A percentile compares a stretch with the other conserved stretches of the same genome.
phyloP scores from a whole-genome alignment of 23 tunicate species.

The Trididemnum clinides region DNA sequence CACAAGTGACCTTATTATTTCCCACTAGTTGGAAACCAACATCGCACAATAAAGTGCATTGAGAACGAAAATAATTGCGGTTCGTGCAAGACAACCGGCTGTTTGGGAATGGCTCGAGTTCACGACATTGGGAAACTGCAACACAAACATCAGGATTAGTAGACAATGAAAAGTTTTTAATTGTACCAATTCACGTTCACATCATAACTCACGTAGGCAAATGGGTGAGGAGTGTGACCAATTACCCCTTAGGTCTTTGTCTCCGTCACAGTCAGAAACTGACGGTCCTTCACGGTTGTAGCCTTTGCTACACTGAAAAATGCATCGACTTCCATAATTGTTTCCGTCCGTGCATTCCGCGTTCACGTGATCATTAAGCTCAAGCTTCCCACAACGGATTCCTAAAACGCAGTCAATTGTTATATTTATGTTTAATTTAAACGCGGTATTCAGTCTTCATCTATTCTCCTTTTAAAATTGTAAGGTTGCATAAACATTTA shows the following conservation, averaged over 20 bases:
- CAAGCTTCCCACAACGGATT: slow-evolving; percentile 52
- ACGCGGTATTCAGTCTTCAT: too few species aligned
- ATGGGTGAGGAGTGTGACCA: slow-evolving; percentile 63
- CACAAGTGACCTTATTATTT: slow-evolving; percentile 46
- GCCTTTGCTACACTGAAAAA: slow-evolving; percentile 72
- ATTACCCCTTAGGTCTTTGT: slow-evolving; percentile 45
- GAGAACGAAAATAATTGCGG: slow-evolving; percentile 43
- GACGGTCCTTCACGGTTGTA: slow-evolving; percentile 53
- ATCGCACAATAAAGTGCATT: slow-evolving; percentile 62
- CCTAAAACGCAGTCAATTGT: slow-evolving; percentile 43
- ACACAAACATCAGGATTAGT: too few species aligned
- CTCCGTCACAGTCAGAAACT: slow-evolving; percentile 53
- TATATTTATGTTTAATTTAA: too few species aligned
- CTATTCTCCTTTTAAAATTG: too few species aligned
- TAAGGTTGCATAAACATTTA: too few species aligned
- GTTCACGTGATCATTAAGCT: slow-evolving; percentile 52
- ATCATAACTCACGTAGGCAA: slow-evolving; percentile 57
- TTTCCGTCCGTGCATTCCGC: slow-evolving; percentile 65
- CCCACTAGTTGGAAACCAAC: slow-evolving; percentile 63
- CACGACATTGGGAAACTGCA: slow-evolving; percentile 65
- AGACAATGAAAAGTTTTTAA: too few species aligned
- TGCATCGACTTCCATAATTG: slow-evolving; percentile 62
- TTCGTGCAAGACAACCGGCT: slow-evolving; percentile 56
- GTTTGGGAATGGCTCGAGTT: slow-evolving; percentile 45
- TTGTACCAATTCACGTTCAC: not conserved